Evolutionary conservation across 92 coral and sea anemone genomes (phyloP).

Genomic region (Porites lobata): DNA sequence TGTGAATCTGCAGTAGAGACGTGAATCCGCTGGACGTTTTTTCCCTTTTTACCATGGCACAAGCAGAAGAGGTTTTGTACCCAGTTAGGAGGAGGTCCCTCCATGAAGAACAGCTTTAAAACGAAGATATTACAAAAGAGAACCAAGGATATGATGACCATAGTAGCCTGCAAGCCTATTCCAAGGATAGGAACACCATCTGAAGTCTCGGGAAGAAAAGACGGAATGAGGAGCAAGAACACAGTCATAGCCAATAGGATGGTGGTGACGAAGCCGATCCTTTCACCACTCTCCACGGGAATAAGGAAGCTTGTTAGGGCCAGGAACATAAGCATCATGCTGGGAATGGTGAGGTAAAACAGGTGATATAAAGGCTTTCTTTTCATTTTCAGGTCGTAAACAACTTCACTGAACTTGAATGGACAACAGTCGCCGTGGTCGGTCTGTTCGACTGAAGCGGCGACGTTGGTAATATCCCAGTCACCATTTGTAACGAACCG

Average conservation of each 20-base stretch:
- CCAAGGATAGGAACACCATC: slow-evolving; percentile 79
- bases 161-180: slow-evolving; percentile 43
- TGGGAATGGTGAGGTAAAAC: slow-evolving; percentile 80
- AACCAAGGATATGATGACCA: slow-evolving; percentile 54
- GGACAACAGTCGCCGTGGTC: slow-evolving; percentile 81
- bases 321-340: slow-evolving; percentile 67
- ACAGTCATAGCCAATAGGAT: slow-evolving; percentile 88
- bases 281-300: slow-evolving; percentile 92
- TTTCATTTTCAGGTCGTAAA: slow-evolving; percentile 44
- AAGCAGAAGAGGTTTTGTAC: slow-evolving; percentile 19
- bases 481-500: slow-evolving; percentile 69
- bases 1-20: background rate
- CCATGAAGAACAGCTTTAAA: slow-evolving; percentile 65
- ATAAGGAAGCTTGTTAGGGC: slow-evolving; percentile 73
- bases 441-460: background rate
- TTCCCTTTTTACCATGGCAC: slow-evolving; percentile 22
- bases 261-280: slow-evolving; percentile 92
- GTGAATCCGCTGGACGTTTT: slow-evolving; percentile 13
- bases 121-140: slow-evolving; percentile 70
- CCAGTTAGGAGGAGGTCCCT: slow-evolving; percentile 63
- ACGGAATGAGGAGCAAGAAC: slow-evolving; percentile 76
- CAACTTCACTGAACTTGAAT: slow-evolving; percentile 62
- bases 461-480: slow-evolving; percentile 54
- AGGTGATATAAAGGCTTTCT: slow-evolving; percentile 72
- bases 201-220: slow-evolving; percentile 83